phyloP scores from a whole-genome alignment of 2,888 invertebrate species.

The Ophraella communa region DNA sequence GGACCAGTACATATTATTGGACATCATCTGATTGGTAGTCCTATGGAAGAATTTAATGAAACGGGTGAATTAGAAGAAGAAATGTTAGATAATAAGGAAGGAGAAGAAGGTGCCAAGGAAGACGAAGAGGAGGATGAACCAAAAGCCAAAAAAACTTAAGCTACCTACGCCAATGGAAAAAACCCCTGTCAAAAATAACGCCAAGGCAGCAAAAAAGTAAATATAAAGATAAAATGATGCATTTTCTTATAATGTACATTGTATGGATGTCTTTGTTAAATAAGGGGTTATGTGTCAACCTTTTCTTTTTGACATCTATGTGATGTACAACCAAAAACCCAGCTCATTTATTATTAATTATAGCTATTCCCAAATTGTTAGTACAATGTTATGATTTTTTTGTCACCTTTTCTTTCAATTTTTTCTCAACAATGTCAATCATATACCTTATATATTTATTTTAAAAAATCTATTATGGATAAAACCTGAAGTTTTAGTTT shows the following conservation, averaged over 20 bases:
- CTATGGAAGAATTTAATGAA: constrained; percentile 78
- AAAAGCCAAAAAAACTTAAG: constrained; percentile 75
- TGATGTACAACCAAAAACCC: neutral
- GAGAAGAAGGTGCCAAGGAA: constrained; percentile 73
- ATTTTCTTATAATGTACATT: neutral
- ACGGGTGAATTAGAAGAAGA: constrained; percentile 81
- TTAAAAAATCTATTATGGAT: too few relatives aligned
- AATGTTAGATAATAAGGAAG: constrained; percentile 80
- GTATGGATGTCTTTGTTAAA: neutral
- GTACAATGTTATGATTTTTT: too few relatives aligned
- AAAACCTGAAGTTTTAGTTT: too few relatives aligned
- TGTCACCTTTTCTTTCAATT: too few relatives aligned
- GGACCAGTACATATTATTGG: constrained; percentile 88
- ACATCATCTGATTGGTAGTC: constrained; percentile 78
- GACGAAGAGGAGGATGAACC: constrained; percentile 80
- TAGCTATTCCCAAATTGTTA: too few relatives aligned
- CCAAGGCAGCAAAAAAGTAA: constrained; percentile 68
- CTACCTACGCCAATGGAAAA: constrained; percentile 77
- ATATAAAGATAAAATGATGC: constrained; percentile 7
- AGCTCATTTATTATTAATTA: constrained; percentile 1
- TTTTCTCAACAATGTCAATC: too few relatives aligned
- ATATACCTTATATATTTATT: too few relatives aligned
- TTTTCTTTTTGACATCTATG: neutral
- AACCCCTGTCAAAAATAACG: constrained; percentile 64
- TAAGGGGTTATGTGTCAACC: neutral